Evolutionary conservation across 2,797 vertebrate species (phyloP).

Genomic region (Darevskia mixta): DNA sequence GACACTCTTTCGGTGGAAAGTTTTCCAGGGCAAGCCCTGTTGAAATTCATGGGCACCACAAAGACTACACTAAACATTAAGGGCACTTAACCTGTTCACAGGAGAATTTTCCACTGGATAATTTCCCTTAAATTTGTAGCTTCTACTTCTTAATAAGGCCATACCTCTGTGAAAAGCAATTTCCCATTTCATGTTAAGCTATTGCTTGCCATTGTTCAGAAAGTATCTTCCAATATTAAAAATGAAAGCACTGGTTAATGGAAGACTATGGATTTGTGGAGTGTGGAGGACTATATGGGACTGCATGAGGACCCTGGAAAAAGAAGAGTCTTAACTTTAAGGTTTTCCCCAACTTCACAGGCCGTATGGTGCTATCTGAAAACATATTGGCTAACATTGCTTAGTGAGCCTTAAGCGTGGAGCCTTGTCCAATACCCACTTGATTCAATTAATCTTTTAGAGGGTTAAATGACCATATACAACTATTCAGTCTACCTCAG

Average conservation of each 20-base stretch:
- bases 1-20: not conserved
- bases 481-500: conserved; percentile 79
- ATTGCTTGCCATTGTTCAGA: not conserved
- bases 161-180: not conserved
- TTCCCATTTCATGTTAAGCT: not conserved
- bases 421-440: conserved; percentile 48
- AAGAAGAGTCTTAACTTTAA: conserved; percentile 3
- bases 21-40: not conserved
- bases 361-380: conserved; percentile 31
- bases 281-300: not conserved
- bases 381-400: conserved; percentile 10
- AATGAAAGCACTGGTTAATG: not conserved
- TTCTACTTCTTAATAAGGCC: conserved; percentile 1
- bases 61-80: not conserved
- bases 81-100: not conserved
- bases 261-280: not conserved
- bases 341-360: not conserved
- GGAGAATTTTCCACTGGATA: not conserved
- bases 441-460: conserved; percentile 47
- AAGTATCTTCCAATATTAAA: conserved; percentile 1
- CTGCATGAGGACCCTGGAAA: not conserved
- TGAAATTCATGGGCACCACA: not conserved
- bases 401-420: conserved; percentile 40
- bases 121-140: conserved; percentile 16
- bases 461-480: conserved; percentile 58